Conservation (phyloP, 2,113 vertebrate species). For the Apus apus region DNA sequence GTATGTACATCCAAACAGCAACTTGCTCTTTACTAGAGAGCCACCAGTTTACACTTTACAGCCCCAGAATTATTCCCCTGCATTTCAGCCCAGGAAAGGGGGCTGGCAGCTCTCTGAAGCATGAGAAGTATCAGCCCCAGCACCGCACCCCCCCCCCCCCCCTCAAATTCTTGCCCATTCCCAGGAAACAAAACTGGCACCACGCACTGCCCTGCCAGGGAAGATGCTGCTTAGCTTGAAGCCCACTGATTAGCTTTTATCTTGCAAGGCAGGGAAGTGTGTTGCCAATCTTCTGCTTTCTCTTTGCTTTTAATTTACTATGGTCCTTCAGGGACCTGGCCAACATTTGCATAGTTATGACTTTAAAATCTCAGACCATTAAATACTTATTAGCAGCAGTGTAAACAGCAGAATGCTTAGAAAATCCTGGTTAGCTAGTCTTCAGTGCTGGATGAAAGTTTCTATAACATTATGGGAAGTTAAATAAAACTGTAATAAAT, state of each 20-base stretch:
- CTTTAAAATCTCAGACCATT: conserved; percentile 58
- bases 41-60: accelerated
- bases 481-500: conserved; percentile 55
- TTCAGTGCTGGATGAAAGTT: not conserved
- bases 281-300: conserved; percentile 7
- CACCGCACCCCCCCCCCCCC: no score
- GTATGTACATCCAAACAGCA: not conserved
- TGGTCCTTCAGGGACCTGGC: conserved; percentile 35
- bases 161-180: not conserved
- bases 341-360: conserved; percentile 60
- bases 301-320: conserved; percentile 52
- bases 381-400: conserved; percentile 48
- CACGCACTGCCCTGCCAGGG: accelerated
- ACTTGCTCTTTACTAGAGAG: not conserved
- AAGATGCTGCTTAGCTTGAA: not conserved
- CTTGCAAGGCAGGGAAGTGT: not conserved
- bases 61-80: not conserved
- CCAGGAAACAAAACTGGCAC: not conserved
- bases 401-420: conserved; percentile 53
- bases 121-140: not conserved
- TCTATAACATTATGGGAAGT: conserved; percentile 30
- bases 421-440: conserved; percentile 42
- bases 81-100: not conserved
- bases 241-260: not conserved
- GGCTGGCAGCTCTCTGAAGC: not conserved